These are phyloP conservation scores for Trachelus stipa DNA, from an alignment of 2,888 invertebrate species.

Conservation along the genomic window DNA sequence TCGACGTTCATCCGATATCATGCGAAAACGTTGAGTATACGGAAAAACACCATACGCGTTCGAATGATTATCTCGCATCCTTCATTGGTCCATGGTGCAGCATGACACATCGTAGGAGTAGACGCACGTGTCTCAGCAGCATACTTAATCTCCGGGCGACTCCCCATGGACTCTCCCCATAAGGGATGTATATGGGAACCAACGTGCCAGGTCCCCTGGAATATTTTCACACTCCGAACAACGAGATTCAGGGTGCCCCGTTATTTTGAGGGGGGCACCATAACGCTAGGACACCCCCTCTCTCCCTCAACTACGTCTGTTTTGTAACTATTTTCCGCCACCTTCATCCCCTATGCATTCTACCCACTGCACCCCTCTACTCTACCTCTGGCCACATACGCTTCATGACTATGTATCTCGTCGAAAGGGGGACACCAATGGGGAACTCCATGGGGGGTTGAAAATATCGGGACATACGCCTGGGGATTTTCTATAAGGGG, in stretches of 20 bases:
- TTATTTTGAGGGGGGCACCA: too few species aligned
- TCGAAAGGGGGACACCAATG: constrained; percentile 26
- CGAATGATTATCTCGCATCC: too few species aligned
- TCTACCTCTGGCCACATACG: constrained; percentile 10
- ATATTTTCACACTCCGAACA: constrained; percentile 52
- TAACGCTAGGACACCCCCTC: constrained; percentile 17
- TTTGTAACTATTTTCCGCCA: constrained; percentile 61
- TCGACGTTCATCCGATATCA: too few species aligned
- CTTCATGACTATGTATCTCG: constrained; percentile 48
- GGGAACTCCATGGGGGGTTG: constrained; percentile 30
- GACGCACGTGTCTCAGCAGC: constrained; percentile 9
- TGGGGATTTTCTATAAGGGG: constrained; percentile 45
- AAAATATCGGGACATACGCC: constrained; percentile 50
- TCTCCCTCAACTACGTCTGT: constrained; percentile 43
- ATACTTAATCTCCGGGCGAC: constrained; percentile 30
- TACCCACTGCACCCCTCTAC: constrained; percentile 2
- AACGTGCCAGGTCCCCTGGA: constrained; percentile 34
- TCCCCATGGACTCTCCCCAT: constrained; percentile 36
- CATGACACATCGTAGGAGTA: constrained; percentile 2
- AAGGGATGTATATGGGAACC: neutral
- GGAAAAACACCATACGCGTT: too few species aligned
- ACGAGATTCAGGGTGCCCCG: too few species aligned
- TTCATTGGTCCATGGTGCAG: neutral
- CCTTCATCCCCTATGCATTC: constrained; percentile 26
- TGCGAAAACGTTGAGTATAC: too few species aligned